Conservation (phyloP, 2,113 vertebrate species). For the Microcebus lehilahytsara region DNA sequence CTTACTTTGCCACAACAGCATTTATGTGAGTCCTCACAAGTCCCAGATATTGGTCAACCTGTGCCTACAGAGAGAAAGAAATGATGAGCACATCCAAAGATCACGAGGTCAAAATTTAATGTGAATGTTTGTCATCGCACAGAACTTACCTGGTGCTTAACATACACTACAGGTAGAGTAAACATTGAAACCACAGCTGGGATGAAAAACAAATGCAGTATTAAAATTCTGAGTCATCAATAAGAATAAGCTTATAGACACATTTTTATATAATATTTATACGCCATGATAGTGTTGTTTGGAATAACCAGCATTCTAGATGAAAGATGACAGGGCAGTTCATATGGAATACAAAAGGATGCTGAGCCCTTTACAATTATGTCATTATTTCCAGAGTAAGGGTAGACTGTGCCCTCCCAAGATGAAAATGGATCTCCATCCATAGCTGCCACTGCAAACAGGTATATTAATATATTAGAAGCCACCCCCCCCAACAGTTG, state of each 20-base stretch:
- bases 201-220: constrained; percentile 68
- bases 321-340: background rate
- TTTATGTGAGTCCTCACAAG: constrained; percentile 97
- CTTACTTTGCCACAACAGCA: constrained; percentile 97
- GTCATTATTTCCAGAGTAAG: background rate
- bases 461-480: background rate
- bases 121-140: accelerated
- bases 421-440: background rate
- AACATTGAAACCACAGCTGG: constrained; percentile 98
- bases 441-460: background rate
- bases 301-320: background rate
- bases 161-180: constrained; percentile 97
- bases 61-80: constrained; percentile 87
- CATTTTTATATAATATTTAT: background rate
- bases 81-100: background rate
- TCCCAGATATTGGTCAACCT: constrained; percentile 98
- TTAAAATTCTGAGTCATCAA: constrained; percentile 67
- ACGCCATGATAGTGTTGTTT: background rate
- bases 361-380: background rate
- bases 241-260: background rate
- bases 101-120: background rate
- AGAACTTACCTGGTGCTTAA: constrained; percentile 96
- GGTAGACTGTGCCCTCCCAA: background rate
- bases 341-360: background rate
- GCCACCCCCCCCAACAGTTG: background rate